phyloP scores from a whole-genome alignment of 2,113 vertebrate species.

The Gadus macrocephalus region DNA sequence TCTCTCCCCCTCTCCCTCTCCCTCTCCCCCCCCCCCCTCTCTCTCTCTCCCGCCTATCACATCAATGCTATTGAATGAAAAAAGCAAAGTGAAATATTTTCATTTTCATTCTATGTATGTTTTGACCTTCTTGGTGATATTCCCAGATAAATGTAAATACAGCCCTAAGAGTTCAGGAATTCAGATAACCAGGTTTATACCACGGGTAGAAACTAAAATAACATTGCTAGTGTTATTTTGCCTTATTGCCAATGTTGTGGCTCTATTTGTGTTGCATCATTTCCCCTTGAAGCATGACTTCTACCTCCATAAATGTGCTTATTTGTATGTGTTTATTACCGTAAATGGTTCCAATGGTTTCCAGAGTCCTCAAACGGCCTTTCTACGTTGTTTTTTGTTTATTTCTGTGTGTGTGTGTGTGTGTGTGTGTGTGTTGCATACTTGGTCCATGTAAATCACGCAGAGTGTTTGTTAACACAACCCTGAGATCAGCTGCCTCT shows the following conservation, averaged over 20 bases:
- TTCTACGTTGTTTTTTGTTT: not conserved
- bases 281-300: not conserved
- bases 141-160: not conserved
- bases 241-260: not conserved
- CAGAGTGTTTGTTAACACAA: conserved; percentile 5
- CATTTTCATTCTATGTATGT: too few species aligned
- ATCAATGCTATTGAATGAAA: not conserved
- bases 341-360: not conserved
- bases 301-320: conserved; percentile 1
- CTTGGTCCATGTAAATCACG: too few species aligned
- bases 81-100: not conserved
- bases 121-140: too few species aligned
- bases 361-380: not conserved
- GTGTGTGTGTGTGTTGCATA: too few species aligned
- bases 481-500: conserved; percentile 26
- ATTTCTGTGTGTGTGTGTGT: not conserved
- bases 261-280: too few species aligned
- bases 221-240: not conserved
- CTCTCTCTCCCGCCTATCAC: not conserved
- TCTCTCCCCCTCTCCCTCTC: not conserved
- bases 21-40: not conserved
- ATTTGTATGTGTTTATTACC: not conserved
- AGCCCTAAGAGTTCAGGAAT: not conserved
- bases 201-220: not conserved
- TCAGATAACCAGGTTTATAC: not conserved